These are phyloP conservation scores for Dryobates pubescens DNA, from an alignment of 2,797 vertebrate genomes.

Conservation along the genomic window DNA sequence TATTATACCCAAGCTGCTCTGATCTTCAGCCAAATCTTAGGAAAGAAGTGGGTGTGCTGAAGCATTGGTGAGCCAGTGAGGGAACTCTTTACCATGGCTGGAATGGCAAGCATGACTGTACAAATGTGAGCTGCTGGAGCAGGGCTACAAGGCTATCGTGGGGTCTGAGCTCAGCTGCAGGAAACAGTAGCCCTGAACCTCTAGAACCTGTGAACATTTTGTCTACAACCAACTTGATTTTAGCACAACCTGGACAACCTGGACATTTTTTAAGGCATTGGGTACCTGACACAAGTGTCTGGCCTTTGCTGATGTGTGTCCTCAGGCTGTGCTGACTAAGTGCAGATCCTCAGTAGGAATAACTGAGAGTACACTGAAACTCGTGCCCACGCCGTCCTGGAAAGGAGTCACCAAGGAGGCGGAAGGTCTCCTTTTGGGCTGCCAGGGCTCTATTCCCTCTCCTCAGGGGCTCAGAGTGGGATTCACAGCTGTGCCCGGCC, in stretches of 20 bases:
- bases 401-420: not conserved
- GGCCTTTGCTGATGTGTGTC: not conserved
- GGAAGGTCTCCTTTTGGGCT: not conserved
- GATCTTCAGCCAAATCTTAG: constrained; percentile 72
- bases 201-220: accelerated
- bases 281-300: not conserved
- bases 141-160: not conserved
- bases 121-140: not conserved
- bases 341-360: not conserved
- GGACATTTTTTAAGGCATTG: not conserved
- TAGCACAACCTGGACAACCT: accelerated
- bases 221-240: not conserved
- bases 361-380: constrained; percentile 2
- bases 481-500: accelerated
- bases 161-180: not conserved
- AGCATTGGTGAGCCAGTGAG: constrained; percentile 13
- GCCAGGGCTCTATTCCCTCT: not conserved
- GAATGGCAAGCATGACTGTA: not conserved
- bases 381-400: not conserved
- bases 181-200: not conserved
- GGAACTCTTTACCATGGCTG: constrained; percentile 23
- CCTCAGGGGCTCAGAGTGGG: not conserved
- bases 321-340: not conserved
- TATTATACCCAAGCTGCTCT: constrained; percentile 65
- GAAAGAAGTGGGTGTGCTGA: constrained; percentile 68